These are phyloP conservation scores for Lacanobia oleracea DNA, from an alignment of 2,888 invertebrate species.

Conservation along the genomic window DNA sequence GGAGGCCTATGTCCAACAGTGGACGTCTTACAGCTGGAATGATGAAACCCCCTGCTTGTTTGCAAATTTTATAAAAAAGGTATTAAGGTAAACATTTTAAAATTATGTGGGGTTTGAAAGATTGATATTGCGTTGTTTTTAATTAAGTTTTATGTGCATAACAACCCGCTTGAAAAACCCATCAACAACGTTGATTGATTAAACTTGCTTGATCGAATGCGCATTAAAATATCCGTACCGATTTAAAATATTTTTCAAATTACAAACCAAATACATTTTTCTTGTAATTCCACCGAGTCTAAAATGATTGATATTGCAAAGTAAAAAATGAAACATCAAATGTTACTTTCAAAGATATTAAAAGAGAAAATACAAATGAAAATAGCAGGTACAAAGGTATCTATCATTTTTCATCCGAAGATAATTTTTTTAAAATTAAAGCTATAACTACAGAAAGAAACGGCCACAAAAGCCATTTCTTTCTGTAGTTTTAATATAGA, in stretches of 20 bases:
- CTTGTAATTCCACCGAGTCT: not conserved
- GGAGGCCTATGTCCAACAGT: too few species aligned
- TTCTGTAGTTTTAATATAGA: constrained; percentile 46
- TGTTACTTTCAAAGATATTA: constrained; percentile 3
- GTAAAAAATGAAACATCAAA: not conserved
- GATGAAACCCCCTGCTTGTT: too few species aligned
- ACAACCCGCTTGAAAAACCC: constrained; percentile 4
- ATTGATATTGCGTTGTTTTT: constrained; percentile 18
- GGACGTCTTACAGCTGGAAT: too few species aligned
- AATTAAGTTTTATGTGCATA: not conserved
- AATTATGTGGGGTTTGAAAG: not conserved
- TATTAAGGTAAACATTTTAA: not conserved
- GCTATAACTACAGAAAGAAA: too few species aligned
- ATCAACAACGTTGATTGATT: constrained; percentile 14
- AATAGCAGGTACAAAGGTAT: constrained; percentile 2
- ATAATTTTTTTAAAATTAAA: constrained; percentile 42
- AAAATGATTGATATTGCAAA: not conserved
- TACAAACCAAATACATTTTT: not conserved
- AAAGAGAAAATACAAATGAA: not conserved
- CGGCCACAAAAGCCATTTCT: too few species aligned
- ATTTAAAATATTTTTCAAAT: not conserved
- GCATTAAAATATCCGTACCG: not conserved
- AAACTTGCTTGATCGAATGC: not conserved
- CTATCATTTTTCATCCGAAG: constrained; percentile 7
- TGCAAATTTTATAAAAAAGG: not conserved